Conservation (phyloP, 2,888 invertebrate species). For the Lepetodrilus schrolli region DNA sequence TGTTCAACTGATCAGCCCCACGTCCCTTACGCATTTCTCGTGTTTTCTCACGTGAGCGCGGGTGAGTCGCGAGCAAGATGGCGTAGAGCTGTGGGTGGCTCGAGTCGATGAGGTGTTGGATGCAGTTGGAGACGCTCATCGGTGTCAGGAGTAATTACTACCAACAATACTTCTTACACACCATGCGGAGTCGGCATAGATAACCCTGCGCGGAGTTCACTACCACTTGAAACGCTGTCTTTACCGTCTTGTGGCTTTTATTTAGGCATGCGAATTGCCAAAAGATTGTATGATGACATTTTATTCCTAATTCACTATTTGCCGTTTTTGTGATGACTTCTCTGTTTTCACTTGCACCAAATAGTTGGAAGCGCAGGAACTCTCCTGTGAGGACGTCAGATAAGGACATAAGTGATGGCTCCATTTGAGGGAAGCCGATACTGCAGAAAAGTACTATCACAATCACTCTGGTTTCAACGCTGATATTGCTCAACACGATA, state of each 20-base stretch:
- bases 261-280: too few relatives aligned
- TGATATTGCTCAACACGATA: slow-evolving; percentile 19
- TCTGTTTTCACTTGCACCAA: slow-evolving; percentile 10
- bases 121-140: background rate
- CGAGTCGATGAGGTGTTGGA: background rate
- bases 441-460: background rate
- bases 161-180: slow-evolving; percentile 25
- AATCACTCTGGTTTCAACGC: slow-evolving; percentile 8
- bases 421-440: background rate
- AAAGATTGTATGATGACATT: slow-evolving; percentile 8
- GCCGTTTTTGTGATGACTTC: background rate
- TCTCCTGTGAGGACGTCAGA: background rate
- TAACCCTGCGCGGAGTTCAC: slow-evolving; percentile 19
- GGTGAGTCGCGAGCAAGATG: slow-evolving; percentile 17
- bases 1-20: slow-evolving; percentile 8
- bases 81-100: slow-evolving; percentile 19
- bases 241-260: too few relatives aligned
- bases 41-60: slow-evolving; percentile 27
- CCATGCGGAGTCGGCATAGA: background rate
- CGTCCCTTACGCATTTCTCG: slow-evolving; percentile 2
- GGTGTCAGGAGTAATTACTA: slow-evolving; percentile 24
- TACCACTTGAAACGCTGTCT: too few relatives aligned
- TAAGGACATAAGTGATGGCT: slow-evolving; percentile 25
- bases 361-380: background rate
- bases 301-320: background rate